These are phyloP conservation scores for Hormaphis cornu DNA, from an alignment of 1,140 invertebrate genomes.

Conservation along the genomic window DNA sequence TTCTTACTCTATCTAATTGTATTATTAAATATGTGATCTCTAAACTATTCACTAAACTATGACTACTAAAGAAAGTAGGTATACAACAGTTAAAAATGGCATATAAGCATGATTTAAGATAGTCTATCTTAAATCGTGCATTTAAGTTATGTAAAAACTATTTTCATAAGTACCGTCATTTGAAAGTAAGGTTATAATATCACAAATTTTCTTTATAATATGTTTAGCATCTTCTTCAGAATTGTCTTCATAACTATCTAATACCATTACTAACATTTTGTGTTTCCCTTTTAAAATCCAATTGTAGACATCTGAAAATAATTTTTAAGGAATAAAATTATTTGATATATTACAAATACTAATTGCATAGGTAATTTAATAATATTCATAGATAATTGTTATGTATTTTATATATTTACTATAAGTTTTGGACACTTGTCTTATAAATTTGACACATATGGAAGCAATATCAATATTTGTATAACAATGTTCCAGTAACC, in stretches of 20 bases:
- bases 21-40: too few species aligned
- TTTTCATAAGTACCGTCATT: conserved; percentile 3
- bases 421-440: conserved; percentile 9
- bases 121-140: not conserved
- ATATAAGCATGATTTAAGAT: not conserved
- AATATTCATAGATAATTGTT: not conserved
- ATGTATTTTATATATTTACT: not conserved
- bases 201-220: conserved; percentile 16
- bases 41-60: too few species aligned
- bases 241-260: conserved; percentile 17
- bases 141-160: not conserved
- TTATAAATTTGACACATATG: conserved; percentile 19
- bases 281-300: conserved; percentile 19
- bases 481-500: not conserved
- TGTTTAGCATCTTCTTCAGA: not conserved
- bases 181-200: conserved; percentile 6
- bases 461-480: not conserved
- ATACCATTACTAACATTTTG: not conserved
- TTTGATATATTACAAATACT: not conserved
- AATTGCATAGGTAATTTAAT: too few species aligned
- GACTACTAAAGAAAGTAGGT: too few species aligned
- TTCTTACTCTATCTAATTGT: too few species aligned
- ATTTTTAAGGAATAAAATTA: not conserved
- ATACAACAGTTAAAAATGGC: too few species aligned
- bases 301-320: conserved; percentile 3